phyloP scores from a whole-genome alignment of 2,113 vertebrate species.

The Centrocercus urophasianus region DNA sequence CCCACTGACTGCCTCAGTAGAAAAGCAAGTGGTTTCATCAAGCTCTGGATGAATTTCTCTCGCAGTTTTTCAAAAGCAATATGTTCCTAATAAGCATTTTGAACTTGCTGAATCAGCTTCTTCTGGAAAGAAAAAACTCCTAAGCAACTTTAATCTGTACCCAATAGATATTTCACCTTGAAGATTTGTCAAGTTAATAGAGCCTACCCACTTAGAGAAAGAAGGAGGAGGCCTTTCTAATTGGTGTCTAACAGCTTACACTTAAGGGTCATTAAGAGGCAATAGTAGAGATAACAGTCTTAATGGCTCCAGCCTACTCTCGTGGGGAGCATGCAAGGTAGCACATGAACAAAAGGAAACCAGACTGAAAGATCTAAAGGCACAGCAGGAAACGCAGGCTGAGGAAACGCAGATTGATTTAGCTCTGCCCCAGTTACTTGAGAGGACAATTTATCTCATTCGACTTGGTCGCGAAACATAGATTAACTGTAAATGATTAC shows the following conservation, averaged over 20 bases:
- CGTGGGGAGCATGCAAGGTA: conserved; percentile 54
- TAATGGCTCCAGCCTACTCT: conserved; percentile 57
- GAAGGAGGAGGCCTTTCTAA: conserved; percentile 64
- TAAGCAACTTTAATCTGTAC: conserved; percentile 58
- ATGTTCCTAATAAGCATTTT: conserved; percentile 50
- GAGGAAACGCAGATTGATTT: conserved; percentile 47
- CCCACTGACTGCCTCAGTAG: conserved; percentile 1
- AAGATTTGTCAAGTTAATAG: conserved; percentile 68
- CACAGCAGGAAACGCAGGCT: conserved; percentile 20
- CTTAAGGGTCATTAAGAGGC: conserved; percentile 63
- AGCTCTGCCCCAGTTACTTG: conserved; percentile 20
- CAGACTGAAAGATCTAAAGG: conserved; percentile 26
- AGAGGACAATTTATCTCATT: background rate
- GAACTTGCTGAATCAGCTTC: conserved; percentile 51
- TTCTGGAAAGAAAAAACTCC: conserved; percentile 46
- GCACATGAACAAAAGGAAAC: conserved; percentile 25
- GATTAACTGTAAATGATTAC: background rate
- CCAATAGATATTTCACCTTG: conserved; percentile 59
- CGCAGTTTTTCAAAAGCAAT: conserved; percentile 42
- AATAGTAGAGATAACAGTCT: conserved; percentile 61
- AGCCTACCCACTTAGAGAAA: conserved; percentile 55
- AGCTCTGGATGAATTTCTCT: conserved; percentile 43
- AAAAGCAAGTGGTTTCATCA: conserved; percentile 50
- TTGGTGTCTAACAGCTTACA: conserved; percentile 64
- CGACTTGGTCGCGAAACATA: background rate